phyloP scores from a whole-genome alignment of 2,888 invertebrate species.

The Cantharis rufa region DNA sequence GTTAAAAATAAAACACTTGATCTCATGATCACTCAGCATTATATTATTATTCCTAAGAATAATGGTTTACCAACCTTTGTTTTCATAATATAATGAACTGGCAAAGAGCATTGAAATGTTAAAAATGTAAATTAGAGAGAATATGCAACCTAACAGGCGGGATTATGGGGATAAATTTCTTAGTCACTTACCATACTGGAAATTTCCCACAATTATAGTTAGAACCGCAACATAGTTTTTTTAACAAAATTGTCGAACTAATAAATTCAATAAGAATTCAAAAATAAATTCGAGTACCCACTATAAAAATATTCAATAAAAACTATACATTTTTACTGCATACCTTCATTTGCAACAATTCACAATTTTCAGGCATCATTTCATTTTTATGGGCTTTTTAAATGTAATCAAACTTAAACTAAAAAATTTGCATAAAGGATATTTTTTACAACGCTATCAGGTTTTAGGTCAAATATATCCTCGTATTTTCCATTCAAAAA shows the following conservation, averaged over 20 bases:
- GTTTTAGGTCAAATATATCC: background rate
- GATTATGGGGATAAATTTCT: background rate
- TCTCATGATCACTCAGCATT: background rate
- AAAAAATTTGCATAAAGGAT: background rate
- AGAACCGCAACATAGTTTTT: too few relatives aligned
- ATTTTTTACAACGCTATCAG: background rate
- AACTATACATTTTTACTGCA: background rate
- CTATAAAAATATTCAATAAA: background rate
- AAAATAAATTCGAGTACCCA: background rate
- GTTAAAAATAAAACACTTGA: background rate
- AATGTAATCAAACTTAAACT: background rate
- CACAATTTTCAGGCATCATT: background rate
- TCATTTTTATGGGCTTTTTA: background rate
- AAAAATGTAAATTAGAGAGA: background rate
- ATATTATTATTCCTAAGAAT: background rate
- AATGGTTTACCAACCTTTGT: background rate
- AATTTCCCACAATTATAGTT: background rate
- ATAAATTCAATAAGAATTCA: background rate
- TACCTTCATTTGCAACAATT: background rate
- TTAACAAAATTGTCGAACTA: background rate
- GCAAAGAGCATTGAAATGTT: background rate
- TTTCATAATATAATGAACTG: background rate
- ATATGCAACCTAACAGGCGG: background rate
- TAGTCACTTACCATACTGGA: background rate
- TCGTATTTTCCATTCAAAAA: background rate